These are phyloP conservation scores for Tinamus guttatus DNA, from an alignment of 2,113 vertebrate species.

Conservation along the genomic window DNA sequence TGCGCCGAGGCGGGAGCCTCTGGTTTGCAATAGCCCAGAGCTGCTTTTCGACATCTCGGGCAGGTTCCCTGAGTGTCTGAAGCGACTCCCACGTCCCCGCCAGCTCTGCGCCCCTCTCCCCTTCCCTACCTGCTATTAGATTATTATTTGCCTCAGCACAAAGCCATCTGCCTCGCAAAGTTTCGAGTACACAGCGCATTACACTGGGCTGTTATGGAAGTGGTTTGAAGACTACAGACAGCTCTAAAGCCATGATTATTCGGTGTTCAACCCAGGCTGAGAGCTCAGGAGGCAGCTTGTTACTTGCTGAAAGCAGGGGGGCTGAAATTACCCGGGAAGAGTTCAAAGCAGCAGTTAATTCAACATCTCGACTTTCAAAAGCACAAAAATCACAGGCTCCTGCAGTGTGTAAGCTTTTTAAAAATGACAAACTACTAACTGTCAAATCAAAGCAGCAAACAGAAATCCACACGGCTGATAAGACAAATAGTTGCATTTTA, in stretches of 20 bases:
- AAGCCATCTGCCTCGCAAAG: slow-evolving; percentile 31
- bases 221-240: neutral
- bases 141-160: neutral
- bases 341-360: slow-evolving; percentile 74
- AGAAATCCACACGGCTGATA: slow-evolving; percentile 65
- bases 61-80: neutral
- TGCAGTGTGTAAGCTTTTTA: slow-evolving; percentile 60
- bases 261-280: slow-evolving; percentile 48
- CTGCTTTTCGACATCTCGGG: neutral
- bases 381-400: slow-evolving; percentile 67
- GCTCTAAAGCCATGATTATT: slow-evolving; percentile 39
- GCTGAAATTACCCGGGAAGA: slow-evolving; percentile 67
- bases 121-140: neutral
- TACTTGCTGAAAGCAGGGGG: slow-evolving; percentile 57
- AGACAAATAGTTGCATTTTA: slow-evolving; percentile 71
- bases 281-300: slow-evolving; percentile 25
- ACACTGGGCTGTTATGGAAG: neutral
- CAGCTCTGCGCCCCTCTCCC: neutral
- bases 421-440: slow-evolving; percentile 67
- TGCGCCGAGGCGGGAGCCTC: neutral
- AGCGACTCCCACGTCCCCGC: neutral
- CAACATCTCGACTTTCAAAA: slow-evolving; percentile 70
- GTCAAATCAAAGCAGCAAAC: slow-evolving; percentile 70
- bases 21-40: neutral
- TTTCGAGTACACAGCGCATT: neutral